Evolutionary conservation across 1,140 invertebrate species (phyloP).

Genomic region (Telenomus remus): DNA sequence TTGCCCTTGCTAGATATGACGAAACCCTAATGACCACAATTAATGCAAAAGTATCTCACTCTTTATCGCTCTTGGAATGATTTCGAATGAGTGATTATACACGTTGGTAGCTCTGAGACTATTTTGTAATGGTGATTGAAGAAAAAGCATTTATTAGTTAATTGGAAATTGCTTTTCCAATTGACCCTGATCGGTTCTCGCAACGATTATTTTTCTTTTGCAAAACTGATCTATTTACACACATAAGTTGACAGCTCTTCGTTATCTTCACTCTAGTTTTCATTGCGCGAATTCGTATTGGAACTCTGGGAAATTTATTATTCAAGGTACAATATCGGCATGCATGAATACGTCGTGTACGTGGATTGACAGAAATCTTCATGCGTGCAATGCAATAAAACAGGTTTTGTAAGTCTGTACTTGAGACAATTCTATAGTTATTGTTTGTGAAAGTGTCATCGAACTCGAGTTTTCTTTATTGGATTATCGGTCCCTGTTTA

Average conservation of each 20-base stretch:
- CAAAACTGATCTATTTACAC: conserved; percentile 2
- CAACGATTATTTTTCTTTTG: conserved; percentile 6
- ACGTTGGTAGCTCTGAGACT: conserved; percentile 24
- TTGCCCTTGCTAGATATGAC: conserved; percentile 27
- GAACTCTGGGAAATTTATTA: conserved; percentile 15
- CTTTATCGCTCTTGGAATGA: conserved; percentile 11
- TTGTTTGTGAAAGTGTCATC: conserved; percentile 71
- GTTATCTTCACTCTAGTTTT: neutral
- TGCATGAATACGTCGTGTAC: conserved; percentile 34
- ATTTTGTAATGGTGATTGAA: conserved; percentile 10
- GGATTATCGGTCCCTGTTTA: conserved; percentile 51
- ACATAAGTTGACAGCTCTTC: neutral
- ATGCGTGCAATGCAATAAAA: conserved; percentile 55
- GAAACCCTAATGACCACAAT: conserved; percentile 43
- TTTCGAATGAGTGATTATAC: conserved; percentile 26
- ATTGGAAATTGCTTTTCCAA: conserved; percentile 26
- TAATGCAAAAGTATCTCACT: conserved; percentile 32
- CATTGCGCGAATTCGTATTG: neutral
- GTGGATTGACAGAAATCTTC: conserved; percentile 41
- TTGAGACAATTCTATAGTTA: conserved; percentile 60
- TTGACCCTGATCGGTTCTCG: conserved; percentile 29
- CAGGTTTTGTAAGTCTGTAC: conserved; percentile 57
- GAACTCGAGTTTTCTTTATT: conserved; percentile 62
- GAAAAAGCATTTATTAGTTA: conserved; percentile 22
- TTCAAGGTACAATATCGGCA: conserved; percentile 7